phyloP scores from a whole-genome alignment of 2,113 vertebrate genomes.

The Prunella himalayana region DNA sequence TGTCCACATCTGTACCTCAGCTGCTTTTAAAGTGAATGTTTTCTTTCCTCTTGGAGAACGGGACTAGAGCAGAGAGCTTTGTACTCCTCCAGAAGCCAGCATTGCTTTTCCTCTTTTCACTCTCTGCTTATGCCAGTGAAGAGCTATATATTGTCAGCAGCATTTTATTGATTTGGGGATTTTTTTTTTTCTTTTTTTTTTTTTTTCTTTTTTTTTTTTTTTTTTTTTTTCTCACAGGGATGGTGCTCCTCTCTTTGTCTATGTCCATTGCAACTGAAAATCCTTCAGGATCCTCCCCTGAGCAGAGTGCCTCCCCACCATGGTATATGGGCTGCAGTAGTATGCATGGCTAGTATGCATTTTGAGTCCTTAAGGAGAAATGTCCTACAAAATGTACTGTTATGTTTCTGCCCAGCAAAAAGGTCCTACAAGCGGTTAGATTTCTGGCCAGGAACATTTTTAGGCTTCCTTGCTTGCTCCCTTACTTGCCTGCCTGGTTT shows the following conservation, averaged over 20 bases:
- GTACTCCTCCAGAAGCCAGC: background rate
- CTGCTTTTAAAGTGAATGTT: background rate
- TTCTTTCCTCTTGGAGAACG: background rate
- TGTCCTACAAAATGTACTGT: background rate
- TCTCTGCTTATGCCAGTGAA: background rate
- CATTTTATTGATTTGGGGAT: background rate
- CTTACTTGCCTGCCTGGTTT: slow-evolving; percentile 13
- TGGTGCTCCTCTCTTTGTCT: background rate
- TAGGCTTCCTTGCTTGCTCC: background rate
- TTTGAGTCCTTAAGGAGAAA: background rate
- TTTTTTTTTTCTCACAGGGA: background rate
- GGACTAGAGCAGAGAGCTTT: background rate
- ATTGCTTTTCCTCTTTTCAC: background rate
- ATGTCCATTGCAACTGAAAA: background rate
- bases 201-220: background rate
- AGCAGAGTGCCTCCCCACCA: background rate
- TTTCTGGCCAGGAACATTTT: background rate
- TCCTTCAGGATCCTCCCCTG: background rate
- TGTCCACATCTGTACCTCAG: background rate
- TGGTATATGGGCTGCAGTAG: background rate
- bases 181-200: background rate
- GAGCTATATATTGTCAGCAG: background rate
- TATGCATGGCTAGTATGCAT: background rate
- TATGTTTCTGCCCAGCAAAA: background rate
- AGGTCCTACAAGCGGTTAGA: background rate